A percentile compares a stretch with the other conserved stretches of the same genome.
phyloP scores from a whole-genome alignment of 2,888 invertebrate genomes.

The Corythucha ciliata region DNA sequence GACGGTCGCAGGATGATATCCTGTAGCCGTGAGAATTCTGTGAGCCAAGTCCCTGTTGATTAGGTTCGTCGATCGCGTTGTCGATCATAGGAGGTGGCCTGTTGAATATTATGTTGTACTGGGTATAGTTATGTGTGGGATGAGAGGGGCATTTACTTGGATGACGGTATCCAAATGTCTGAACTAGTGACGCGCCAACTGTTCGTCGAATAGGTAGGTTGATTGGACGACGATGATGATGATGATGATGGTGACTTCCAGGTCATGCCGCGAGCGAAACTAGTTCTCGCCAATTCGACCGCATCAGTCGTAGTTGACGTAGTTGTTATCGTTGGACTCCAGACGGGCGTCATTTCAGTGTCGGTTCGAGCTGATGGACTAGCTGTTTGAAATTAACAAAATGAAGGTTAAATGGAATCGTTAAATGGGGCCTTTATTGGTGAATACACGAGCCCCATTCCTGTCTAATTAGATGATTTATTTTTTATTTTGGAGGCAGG shows the following conservation, averaged over 20 bases:
- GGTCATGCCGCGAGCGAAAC: conserved; percentile 46
- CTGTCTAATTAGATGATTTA: no score
- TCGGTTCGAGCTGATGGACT: neutral
- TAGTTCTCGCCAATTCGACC: conserved; percentile 36
- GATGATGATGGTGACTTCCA: conserved; percentile 40
- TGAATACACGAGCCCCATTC: no score
- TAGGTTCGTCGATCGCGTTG: conserved; percentile 50
- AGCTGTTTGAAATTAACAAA: neutral
- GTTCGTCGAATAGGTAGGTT: conserved; percentile 22
- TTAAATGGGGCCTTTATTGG: neutral
- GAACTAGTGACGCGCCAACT: conserved; percentile 18
- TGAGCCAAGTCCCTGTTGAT: conserved; percentile 46
- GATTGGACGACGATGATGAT: neutral
- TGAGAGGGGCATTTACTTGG: conserved; percentile 30
- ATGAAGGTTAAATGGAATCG: neutral
- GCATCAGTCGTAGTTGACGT: conserved; percentile 7
- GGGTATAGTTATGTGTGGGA: neutral
- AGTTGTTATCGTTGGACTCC: conserved; percentile 15
- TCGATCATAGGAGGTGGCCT: conserved; percentile 38
- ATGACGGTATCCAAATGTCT: conserved; percentile 27
- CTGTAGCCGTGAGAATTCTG: no score
- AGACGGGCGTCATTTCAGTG: conserved; percentile 2
- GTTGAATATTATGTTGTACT: neutral
- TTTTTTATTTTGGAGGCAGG: no score
- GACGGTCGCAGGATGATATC: no score